Conservation (phyloP, 1,140 invertebrate genomes). For the Drosophila chauvacae region DNA sequence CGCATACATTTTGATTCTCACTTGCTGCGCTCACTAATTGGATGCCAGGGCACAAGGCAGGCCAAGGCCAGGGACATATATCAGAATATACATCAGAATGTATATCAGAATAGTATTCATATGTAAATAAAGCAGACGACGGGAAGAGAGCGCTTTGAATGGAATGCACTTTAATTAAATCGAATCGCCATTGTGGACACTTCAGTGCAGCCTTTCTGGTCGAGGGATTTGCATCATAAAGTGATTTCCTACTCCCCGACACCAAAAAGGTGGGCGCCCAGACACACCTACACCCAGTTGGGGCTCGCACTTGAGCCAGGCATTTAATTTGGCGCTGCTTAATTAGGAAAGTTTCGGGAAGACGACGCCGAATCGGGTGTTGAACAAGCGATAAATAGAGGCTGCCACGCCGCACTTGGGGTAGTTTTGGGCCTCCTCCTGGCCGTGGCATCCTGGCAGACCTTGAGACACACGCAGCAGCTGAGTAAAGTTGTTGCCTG, state of each 20-base stretch:
- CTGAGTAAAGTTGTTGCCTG: conserved; percentile 28
- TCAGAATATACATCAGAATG: conserved; percentile 7
- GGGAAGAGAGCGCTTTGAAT: conserved; percentile 15
- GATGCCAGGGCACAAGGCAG: conserved; percentile 18
- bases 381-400: conserved; percentile 54
- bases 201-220: conserved; percentile 10
- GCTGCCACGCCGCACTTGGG: not conserved
- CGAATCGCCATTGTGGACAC: conserved; percentile 17
- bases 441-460: not conserved
- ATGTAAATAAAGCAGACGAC: conserved; percentile 27
- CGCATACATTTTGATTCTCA: conserved; percentile 15
- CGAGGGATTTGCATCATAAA: conserved; percentile 6
- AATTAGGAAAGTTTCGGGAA: conserved; percentile 70
- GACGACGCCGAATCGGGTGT: conserved; percentile 47
- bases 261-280: not conserved
- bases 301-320: conserved; percentile 26
- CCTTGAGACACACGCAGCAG: conserved; percentile 45
- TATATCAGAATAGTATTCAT: conserved; percentile 21
- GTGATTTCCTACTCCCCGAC: not conserved
- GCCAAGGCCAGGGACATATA: conserved; percentile 28
- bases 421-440: not conserved
- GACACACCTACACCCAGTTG: not conserved
- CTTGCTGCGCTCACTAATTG: conserved; percentile 32
- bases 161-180: conserved; percentile 47
- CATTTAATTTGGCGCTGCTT: conserved; percentile 54